Base-by-base conservation (phyloP, 2,797 vertebrate genomes). In the Ctenosaura bakeri region DNA sequence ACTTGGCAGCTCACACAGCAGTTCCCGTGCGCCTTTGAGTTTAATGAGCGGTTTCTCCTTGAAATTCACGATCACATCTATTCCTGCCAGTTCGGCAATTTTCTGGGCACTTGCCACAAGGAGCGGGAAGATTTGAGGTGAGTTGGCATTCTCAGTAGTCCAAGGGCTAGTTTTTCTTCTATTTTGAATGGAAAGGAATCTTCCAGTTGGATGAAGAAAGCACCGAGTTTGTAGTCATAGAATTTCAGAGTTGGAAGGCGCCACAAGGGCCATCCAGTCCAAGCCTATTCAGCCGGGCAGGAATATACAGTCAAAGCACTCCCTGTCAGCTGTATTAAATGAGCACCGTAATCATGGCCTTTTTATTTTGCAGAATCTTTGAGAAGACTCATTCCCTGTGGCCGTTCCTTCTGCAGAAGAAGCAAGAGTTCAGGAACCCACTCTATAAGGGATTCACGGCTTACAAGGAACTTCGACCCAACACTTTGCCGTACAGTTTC, bases 81-180 rank as follows among this genome's bases (percentile, higher is more conserved):
- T 56, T 97, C 97, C 88, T 98, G 98, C 91, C 98, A 98, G 94
- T 98, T 98, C 85, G 98, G 98, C 56, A 98, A 98, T 93, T 98
- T 98, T 94, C 96, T 98, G 62, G 98, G 98, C 38, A 98, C 97
- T 94, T 98, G 97, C 84, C 97, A 98, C 80, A 98, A 95, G 94
- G 97, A 98, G 79, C 92, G 97, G 5, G 95, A 97, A 84, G 97
- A 98, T 26, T 93, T 98, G 88, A 97, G 95, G 98, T 98, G 88
- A 96, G 97, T 94, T 92, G 82, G 50, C 26, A 0, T 12, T 77
- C 0, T 3, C 29, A 9, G 64, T 22, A 69, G 3, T 32, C 64
- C 7, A 29, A 29, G 8, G 8, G 64, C 64, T 66, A 7, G 24
- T 66, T 66, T 26, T 26, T 66, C 26, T 66, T 52, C 52, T 52